Conservation (phyloP, 1,140 invertebrate genomes). For the Fopius arisanus region DNA sequence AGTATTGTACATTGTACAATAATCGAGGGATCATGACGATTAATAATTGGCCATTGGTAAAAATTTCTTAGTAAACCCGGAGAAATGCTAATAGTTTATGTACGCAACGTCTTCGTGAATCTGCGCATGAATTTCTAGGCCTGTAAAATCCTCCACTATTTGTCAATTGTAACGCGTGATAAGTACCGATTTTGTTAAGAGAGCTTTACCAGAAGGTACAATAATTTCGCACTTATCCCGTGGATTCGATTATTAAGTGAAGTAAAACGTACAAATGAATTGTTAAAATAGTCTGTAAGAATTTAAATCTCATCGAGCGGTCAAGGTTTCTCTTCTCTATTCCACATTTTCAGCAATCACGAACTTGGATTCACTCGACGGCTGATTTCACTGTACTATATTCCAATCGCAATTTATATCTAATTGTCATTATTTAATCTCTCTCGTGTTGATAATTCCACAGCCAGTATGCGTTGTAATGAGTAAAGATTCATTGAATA, state of each 20-base stretch:
- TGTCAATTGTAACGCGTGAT: conserved; percentile 13
- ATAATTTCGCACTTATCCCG: conserved; percentile 10
- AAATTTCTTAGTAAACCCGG: too few relatives aligned
- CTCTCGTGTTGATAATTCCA: neutral
- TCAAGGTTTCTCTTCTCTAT: conserved; percentile 9
- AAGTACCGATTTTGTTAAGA: neutral
- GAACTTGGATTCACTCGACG: neutral
- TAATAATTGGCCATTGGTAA: too few relatives aligned
- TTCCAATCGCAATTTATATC: neutral
- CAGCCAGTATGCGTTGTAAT: neutral
- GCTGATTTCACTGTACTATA: neutral
- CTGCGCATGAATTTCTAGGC: neutral
- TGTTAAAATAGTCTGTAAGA: conserved; percentile 23
- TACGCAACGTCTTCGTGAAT: conserved; percentile 1
- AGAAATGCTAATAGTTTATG: too few relatives aligned
- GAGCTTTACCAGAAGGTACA: neutral
- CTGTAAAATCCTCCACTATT: neutral
- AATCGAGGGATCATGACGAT: too few relatives aligned
- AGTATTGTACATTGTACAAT: too few relatives aligned
- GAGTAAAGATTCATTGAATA: neutral
- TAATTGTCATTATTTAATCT: neutral
- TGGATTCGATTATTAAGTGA: neutral
- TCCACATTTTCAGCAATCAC: conserved; percentile 13
- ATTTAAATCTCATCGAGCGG: neutral
- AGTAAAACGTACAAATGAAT: neutral